Evolutionary conservation across 2,888 invertebrate genomes (phyloP), one percentile per base, ranked within the genome.

Genomic region (Pseudococcus viburni): DNA sequence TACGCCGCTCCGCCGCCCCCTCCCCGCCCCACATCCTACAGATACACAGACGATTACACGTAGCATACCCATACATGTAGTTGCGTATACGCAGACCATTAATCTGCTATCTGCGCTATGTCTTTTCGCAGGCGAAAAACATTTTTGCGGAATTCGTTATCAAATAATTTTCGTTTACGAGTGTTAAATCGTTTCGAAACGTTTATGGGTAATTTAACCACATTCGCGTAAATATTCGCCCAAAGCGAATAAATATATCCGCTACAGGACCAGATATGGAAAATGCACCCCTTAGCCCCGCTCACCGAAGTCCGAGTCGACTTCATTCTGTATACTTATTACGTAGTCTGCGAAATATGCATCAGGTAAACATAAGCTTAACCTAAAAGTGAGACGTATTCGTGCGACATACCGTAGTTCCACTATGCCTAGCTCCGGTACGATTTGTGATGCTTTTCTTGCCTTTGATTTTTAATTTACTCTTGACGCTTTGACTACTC

Each of bases 401-500:
- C 5, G 19, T n/a, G 26, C 26, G 3, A 83, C 87, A 83, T 55
- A 87, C 87, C 51, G 87, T 87, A 1, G 86, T n/a, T 26, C 77
- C 87, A 19, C 51, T 80, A 39, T 55, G 73, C 12, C 77, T 42
- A 2, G 51, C 77, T 48, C 26, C 26, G 3, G 48, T 5, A 19
- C 77, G 87, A 87, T 39, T 87, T 33, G 87, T 51, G 2, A 68
- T 9, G 7, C 86, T 48, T 55, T 87, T 87, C 55, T 87, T 87
- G 48, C 77, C 55, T 87, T 87, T 87, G 17, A 55, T 80, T 87
- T 87, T 87, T 33, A 55, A 55, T 86, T 85, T 88, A 84, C 77
- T 84, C 9, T 92, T 90, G 91, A 92, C 91, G 48, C 77, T 80
- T 77, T 87, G 87, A 15, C 19, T 80, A n/a, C 5, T 73, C 33